Percentiles rank a stretch among this genome's conserved stretches.
Conservation (phyloP, 2,888 invertebrate genomes). For the Sinotaia quadrata region DNA sequence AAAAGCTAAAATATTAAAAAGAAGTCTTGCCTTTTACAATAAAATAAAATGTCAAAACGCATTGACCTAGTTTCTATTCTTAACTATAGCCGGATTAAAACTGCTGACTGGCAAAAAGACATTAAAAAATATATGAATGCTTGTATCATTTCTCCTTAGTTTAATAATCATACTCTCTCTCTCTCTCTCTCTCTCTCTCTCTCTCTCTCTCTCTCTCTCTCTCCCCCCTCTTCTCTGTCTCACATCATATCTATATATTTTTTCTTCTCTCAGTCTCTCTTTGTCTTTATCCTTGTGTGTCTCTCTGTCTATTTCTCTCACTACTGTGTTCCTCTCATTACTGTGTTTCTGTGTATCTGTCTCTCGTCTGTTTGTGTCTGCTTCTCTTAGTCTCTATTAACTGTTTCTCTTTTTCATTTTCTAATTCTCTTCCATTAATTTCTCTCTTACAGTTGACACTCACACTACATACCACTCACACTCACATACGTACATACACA, state of each 20-base stretch:
- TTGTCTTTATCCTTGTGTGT: conserved; percentile 2
- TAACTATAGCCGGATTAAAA: too few relatives aligned
- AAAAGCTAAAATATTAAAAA: too few relatives aligned
- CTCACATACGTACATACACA: neutral
- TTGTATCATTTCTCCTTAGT: too few relatives aligned
- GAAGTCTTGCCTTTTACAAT: too few relatives aligned
- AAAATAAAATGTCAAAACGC: too few relatives aligned
- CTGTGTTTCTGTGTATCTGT: too few relatives aligned
- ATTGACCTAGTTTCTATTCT: too few relatives aligned
- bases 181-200: conserved; percentile 9
- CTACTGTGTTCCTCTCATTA: too few relatives aligned
- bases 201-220: neutral
- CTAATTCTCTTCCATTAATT: neutral
- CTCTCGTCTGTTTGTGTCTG: too few relatives aligned
- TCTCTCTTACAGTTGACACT: neutral
- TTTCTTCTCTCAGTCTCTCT: neutral
- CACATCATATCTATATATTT: neutral
- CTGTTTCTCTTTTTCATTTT: neutral
- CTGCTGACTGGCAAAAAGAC: too few relatives aligned
- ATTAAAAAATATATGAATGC: too few relatives aligned
- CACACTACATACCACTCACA: neutral
- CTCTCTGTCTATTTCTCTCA: neutral
- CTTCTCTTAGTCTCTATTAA: neutral
- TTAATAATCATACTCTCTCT: too few relatives aligned
- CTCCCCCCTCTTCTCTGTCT: neutral